Evolutionary conservation across 2,797 vertebrate genomes (phyloP), one percentile per base, ranked within the genome.

Genomic region (Bovichtus diacanthus): DNA sequence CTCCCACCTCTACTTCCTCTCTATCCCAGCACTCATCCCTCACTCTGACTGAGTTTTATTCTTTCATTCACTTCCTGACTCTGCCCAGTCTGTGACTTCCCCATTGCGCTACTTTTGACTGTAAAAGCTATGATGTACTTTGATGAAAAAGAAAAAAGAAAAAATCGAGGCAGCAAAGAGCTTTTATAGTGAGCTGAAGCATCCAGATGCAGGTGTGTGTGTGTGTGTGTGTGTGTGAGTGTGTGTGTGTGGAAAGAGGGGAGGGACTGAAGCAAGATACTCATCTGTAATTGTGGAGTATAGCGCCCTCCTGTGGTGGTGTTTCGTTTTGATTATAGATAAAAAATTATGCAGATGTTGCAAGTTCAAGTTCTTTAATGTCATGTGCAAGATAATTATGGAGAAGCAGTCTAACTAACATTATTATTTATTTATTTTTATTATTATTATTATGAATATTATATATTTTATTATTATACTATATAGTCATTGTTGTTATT

Each of bases 271-370:
- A 56, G 49, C n/a, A n/a, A 67, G 39, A 41, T 6, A n/a, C n/a
- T 50, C 6, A 53, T 67, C 34, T 56, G 9, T 74, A 72, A 34
- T 16, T 44, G 29, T 73, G 70, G 81, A 31, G 68, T 61, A 29
- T 23, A 90, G 78, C 47, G 19, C 87, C 83, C 51, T 12, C 84
- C 13, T 76, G 83, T 90, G 90, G 82, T 31, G 19, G 5, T 21
- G 5, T 47, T 0, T 3, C 10, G 12, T 43, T 41, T 7, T 6
- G 25, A 34, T 43, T n/a, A 13, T 15, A 31, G 6, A 36, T 27
- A 27, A 27, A n/a, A n/a, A n/a, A 21, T 4, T 29, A 44, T 44
- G 39, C 25, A 61, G 39, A 39, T 31, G 58, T 60, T 0, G 51
- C 51, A 31, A 38, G 19, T 9, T 38, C 34, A 21, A 3, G 11